Percentiles rank a stretch among this genome's conserved stretches.
These are phyloP conservation scores for Orgyia antiqua DNA, from an alignment of 2,888 invertebrate genomes.

Conservation along the genomic window DNA sequence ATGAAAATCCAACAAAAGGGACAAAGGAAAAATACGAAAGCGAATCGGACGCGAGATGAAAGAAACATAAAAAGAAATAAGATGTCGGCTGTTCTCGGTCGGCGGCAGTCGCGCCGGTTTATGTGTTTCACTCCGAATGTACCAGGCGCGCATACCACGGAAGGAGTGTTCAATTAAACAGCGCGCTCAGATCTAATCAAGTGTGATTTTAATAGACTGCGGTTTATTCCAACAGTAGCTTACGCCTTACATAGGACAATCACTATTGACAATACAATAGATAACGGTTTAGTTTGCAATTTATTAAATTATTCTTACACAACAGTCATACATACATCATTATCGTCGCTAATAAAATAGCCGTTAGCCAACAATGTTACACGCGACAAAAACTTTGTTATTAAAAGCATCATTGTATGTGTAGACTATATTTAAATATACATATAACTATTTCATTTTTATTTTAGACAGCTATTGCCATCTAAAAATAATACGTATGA, in stretches of 20 bases:
- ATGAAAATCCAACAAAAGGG: slow-evolving; percentile 63
- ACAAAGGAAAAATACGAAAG: slow-evolving; percentile 56
- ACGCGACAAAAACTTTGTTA: no score
- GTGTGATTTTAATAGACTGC: slow-evolving; percentile 66
- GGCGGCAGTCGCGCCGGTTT: slow-evolving; percentile 27
- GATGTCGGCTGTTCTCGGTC: slow-evolving; percentile 26
- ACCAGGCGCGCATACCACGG: slow-evolving; percentile 59
- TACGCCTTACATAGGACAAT: slow-evolving; percentile 21
- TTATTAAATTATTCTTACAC: no score
- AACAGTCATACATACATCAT: no score
- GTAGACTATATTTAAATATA: no score
- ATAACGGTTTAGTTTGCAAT: slow-evolving; percentile 46
- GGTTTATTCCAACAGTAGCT: slow-evolving; percentile 39
- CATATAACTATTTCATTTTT: no score
- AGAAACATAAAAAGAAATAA: slow-evolving; percentile 40
- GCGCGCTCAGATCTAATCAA: slow-evolving; percentile 61
- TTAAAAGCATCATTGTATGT: no score
- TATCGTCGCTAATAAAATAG: no score
- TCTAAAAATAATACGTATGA: no score
- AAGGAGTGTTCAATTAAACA: slow-evolving; percentile 61
- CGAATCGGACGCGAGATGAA: slow-evolving; percentile 48
- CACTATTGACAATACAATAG: slow-evolving; percentile 33
- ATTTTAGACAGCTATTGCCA: no score
- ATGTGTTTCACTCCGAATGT: slow-evolving; percentile 29
- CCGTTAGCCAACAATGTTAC: no score